These are phyloP conservation scores for Petrocephalus schoutedeni DNA, from an alignment of 2,797 vertebrate genomes.

Conservation along the genomic window DNA sequence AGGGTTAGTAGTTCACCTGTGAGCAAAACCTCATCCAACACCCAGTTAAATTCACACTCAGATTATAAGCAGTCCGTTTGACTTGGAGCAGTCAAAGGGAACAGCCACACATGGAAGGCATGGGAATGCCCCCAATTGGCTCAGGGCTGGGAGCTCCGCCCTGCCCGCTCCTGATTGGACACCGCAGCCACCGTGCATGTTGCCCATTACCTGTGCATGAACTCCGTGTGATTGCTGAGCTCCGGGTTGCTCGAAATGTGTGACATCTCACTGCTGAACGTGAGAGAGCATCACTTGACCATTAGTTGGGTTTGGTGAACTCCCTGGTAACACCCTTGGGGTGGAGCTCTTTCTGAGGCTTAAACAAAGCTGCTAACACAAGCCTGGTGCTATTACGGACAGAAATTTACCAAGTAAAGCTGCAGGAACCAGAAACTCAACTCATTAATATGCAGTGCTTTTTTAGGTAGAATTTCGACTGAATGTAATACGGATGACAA, in stretches of 20 bases:
- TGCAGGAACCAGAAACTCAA: not conserved
- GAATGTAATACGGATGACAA: not conserved
- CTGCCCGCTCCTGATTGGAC: not conserved
- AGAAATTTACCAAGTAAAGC: not conserved
- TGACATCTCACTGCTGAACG: constrained; percentile 18
- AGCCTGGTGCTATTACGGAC: not conserved
- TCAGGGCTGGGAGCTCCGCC: not conserved
- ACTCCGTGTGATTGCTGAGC: not conserved
- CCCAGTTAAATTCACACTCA: not conserved
- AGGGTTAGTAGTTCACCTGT: constrained; percentile 13
- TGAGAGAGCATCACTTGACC: not conserved
- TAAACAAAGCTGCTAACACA: not conserved
- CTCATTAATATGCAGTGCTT: not conserved
- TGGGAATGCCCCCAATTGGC: not conserved
- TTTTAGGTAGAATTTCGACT: not conserved
- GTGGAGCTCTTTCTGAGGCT: not conserved
- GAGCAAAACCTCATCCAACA: not conserved
- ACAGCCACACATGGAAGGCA: not conserved
- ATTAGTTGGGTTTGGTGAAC: constrained; percentile 3
- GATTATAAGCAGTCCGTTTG: constrained; percentile 1
- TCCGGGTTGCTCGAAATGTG: constrained; percentile 5
- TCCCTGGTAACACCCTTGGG: not conserved
- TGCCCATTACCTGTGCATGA: constrained; percentile 3
- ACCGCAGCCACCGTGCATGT: not conserved
- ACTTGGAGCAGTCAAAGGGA: not conserved